These are phyloP conservation scores for Megalops atlanticus DNA, from an alignment of 2,113 vertebrate species.

Conservation along the genomic window DNA sequence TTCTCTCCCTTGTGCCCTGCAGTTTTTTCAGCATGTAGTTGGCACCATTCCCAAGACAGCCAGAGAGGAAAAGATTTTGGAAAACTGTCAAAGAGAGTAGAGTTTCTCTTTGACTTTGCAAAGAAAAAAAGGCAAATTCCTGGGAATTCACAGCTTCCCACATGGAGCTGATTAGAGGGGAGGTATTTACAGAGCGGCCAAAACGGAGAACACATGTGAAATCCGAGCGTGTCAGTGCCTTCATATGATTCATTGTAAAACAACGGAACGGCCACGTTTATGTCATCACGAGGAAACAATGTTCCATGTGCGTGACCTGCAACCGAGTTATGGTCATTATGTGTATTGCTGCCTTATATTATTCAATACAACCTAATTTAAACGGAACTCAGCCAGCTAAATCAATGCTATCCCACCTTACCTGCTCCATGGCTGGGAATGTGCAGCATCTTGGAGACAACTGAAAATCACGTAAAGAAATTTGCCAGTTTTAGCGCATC, in stretches of 20 bases:
- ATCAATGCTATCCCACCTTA: not conserved
- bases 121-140: constrained; percentile 21
- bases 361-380: no score
- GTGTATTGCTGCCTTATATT: not conserved
- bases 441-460: not conserved
- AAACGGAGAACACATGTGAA: constrained; percentile 27
- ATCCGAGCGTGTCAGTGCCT: not conserved
- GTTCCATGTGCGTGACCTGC: not conserved
- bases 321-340: not conserved
- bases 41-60: constrained; percentile 82
- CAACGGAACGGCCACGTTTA: not conserved
- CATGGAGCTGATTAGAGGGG: constrained; percentile 33
- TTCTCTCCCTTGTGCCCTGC: not conserved
- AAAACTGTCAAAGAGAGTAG: constrained; percentile 60
- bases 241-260: not conserved
- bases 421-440: not conserved
- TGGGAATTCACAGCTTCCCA: constrained; percentile 31
- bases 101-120: constrained; percentile 1
- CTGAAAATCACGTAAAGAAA: not conserved
- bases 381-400: no score
- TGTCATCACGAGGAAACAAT: not conserved
- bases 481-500: not conserved
- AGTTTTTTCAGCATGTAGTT: constrained; percentile 69
- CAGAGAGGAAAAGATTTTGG: constrained; percentile 68
- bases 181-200: constrained; percentile 38